Conservation (phyloP, 2,888 invertebrate genomes). For the Odontomyia ornata region DNA sequence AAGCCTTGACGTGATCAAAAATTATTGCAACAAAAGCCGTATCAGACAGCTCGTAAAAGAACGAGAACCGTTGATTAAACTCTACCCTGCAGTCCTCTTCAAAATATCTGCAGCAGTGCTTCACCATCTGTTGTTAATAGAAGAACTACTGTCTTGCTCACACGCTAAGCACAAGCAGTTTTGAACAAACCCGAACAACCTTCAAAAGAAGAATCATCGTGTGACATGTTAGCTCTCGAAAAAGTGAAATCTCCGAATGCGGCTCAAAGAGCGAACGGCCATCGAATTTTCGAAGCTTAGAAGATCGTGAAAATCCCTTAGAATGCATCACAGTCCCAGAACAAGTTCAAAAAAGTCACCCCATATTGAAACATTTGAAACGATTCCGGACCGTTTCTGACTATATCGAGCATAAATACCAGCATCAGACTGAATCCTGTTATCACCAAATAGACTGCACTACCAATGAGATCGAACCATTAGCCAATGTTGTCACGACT, state of each 20-base stretch:
- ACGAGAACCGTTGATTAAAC: slow-evolving; percentile 57
- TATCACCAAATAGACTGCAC: too few relatives aligned
- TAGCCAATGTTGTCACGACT: too few relatives aligned
- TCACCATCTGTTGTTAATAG: slow-evolving; percentile 64
- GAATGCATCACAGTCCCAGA: slow-evolving; percentile 46
- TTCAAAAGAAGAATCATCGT: slow-evolving; percentile 52
- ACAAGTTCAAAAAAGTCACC: slow-evolving; percentile 61
- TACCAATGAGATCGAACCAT: too few relatives aligned
- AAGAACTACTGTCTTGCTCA: slow-evolving; percentile 80
- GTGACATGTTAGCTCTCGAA: slow-evolving; percentile 52
- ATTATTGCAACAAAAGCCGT: slow-evolving; percentile 45
- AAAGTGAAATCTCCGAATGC: slow-evolving; percentile 60
- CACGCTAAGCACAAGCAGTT: slow-evolving; percentile 74
- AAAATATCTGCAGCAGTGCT: slow-evolving; percentile 60
- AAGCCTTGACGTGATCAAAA: slow-evolving; percentile 56
- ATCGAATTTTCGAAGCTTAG: slow-evolving; percentile 54
- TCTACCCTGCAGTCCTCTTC: slow-evolving; percentile 63
- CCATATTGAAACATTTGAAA: slow-evolving; percentile 52
- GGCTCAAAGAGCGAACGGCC: slow-evolving; percentile 58
- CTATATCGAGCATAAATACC: slow-evolving; percentile 67
- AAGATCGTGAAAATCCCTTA: slow-evolving; percentile 45
- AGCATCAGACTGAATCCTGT: too few relatives aligned
- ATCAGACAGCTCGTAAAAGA: slow-evolving; percentile 60
- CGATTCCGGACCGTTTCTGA: slow-evolving; percentile 67
- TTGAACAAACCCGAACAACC: slow-evolving; percentile 60